Percentiles rank a stretch among this genome's conserved stretches.
Evolutionary conservation across 2,888 invertebrate genomes (phyloP).

Genomic region (Ceraclea dissimilis): DNA sequence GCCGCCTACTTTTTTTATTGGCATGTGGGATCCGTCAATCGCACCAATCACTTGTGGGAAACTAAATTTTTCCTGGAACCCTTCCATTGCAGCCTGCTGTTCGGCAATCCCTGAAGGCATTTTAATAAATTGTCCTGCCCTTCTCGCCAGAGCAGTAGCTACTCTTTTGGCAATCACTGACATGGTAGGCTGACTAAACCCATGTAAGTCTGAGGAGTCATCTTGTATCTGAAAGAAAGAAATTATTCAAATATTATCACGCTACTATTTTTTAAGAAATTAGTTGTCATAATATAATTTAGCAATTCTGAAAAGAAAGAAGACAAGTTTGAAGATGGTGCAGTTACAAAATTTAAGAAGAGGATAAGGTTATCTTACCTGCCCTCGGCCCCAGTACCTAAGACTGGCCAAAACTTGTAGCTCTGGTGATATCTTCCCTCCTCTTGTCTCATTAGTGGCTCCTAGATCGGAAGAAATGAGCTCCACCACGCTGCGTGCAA

Average conservation of each 20-base stretch:
- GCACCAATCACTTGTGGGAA: conserved; percentile 15
- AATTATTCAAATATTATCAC: background rate
- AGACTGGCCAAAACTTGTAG: conserved; percentile 13
- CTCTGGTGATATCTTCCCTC: conserved; percentile 13
- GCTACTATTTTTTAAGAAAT: background rate
- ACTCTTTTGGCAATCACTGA: conserved; percentile 3
- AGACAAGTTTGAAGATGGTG: background rate
- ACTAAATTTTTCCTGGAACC: conserved; percentile 3
- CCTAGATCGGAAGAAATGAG: conserved; percentile 7
- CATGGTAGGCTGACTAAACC: conserved; percentile 7
- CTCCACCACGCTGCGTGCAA: background rate
- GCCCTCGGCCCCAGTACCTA: conserved; percentile 3
- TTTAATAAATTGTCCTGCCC: conserved; percentile 2
- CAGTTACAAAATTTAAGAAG: too few species aligned
- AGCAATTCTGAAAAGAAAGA: background rate
- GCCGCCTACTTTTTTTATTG: conserved; percentile 19
- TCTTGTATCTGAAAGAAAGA: conserved; percentile 10
- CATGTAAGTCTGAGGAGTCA: conserved; percentile 9
- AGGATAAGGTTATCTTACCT: too few species aligned
- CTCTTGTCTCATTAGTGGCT: background rate
- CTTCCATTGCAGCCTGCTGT: conserved; percentile 4
- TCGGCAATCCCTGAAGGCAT: conserved; percentile 2
- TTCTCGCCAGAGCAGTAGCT: conserved; percentile 3
- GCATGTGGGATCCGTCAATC: conserved; percentile 23
- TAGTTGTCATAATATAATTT: too few species aligned